phyloP scores from a whole-genome alignment of 2,113 vertebrate genomes.

The Chamaea fasciata region DNA sequence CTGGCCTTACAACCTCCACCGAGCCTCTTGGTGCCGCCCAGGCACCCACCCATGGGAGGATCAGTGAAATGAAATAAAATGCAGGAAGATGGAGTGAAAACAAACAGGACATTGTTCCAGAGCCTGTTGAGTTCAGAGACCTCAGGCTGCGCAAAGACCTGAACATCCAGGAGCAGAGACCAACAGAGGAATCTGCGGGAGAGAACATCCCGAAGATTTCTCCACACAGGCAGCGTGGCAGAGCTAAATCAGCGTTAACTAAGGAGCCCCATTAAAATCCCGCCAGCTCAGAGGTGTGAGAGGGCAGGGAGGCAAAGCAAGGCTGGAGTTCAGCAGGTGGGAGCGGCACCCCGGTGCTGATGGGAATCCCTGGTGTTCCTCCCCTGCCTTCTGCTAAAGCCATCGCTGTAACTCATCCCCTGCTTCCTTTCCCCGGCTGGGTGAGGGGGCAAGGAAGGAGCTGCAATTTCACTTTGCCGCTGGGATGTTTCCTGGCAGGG shows the following conservation, averaged over 20 bases:
- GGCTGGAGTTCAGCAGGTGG: neutral
- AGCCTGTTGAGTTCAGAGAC: neutral
- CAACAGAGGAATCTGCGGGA: neutral
- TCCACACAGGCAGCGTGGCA: rapidly evolving
- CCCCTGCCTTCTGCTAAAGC: slow-evolving; percentile 14
- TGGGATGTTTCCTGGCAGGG: slow-evolving; percentile 5
- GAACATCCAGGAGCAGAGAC: neutral
- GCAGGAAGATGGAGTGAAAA: neutral
- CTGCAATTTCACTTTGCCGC: slow-evolving; percentile 46
- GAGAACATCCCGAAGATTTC: neutral
- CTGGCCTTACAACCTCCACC: neutral
- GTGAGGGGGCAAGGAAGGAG: neutral
- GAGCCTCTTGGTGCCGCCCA: neutral
- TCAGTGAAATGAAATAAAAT: neutral
- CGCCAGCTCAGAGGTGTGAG: neutral
- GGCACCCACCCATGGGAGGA: rapidly evolving
- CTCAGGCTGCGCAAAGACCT: neutral
- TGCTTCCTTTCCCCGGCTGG: neutral
- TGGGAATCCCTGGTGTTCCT: neutral
- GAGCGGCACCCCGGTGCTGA: neutral
- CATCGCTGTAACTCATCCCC: slow-evolving; percentile 19
- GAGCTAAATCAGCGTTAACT: neutral
- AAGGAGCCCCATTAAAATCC: neutral
- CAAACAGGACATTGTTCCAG: neutral
- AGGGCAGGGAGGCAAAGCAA: neutral